phyloP scores from a whole-genome alignment of 2,888 invertebrate species.

The Diarsia mendica region DNA sequence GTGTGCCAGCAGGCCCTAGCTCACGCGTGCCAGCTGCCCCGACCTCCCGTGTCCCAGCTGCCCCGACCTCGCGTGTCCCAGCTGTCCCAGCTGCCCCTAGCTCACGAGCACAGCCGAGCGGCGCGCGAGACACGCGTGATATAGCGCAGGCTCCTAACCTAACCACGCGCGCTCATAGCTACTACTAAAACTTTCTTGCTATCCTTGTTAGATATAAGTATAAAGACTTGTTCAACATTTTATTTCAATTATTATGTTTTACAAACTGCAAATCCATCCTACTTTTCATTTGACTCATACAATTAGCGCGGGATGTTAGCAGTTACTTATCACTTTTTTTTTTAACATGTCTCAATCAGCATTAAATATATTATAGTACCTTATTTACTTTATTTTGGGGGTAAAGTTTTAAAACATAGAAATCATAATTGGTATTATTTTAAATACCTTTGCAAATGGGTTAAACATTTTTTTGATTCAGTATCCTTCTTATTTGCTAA shows the following conservation, averaged over 20 bases:
- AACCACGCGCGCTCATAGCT: conserved; percentile 5
- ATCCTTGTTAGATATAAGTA: conserved; percentile 28
- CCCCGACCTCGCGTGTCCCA: conserved; percentile 21
- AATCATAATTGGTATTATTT: not conserved
- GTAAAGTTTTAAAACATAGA: conserved; percentile 1
- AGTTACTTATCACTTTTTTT: conserved; percentile 23
- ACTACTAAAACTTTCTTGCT: conserved; percentile 5
- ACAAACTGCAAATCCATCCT: conserved; percentile 24
- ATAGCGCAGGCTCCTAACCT: conserved; percentile 24
- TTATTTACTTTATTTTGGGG: not conserved
- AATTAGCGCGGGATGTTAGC: conserved; percentile 45
- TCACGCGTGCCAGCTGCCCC: conserved; percentile 21
- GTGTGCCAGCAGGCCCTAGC: conserved; percentile 58
- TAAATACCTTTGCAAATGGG: not conserved
- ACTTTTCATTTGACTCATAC: conserved; percentile 45
- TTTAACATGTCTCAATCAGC: not conserved
- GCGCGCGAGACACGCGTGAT: conserved; percentile 36
- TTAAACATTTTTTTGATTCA: not conserved
- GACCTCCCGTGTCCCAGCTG: conserved; percentile 63
- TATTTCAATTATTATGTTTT: conserved; percentile 26
- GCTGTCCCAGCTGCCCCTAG: not conserved
- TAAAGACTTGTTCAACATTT: not conserved
- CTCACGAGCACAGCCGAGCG: not conserved
- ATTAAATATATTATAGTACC: conserved; percentile 8
- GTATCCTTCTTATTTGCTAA: not conserved